Base-by-base conservation (phyloP, 2,797 vertebrate species). In the Characodon lateralis region DNA sequence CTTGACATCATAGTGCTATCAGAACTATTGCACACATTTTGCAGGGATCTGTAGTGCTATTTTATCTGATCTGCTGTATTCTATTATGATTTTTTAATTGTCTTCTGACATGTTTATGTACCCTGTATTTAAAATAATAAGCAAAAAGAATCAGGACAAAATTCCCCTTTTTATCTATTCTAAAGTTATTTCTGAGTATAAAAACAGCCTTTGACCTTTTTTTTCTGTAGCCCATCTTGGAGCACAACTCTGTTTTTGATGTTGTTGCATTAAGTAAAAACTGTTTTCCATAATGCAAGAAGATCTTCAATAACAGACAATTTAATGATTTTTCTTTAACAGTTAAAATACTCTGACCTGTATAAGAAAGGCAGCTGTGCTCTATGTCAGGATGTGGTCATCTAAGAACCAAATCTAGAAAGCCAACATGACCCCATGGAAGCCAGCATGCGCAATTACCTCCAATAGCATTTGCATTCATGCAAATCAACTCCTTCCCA, bases 391-490 rank as follows among this genome's bases (percentile, higher is more conserved):
- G 43, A 73, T 85, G 76, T 78, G 85, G 59, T 72, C 71, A 10
- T 56, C 74, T 87, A 59, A 41, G n/a, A 72, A 73, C 56, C 26
- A 84, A 80, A 79, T 75, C 70, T 72, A 61, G 58, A 70, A 69
- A 85, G 82, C 63, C 80, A 74, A 71, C 84, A 75, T 46, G 51
- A 81, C 79, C 80, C 77, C 81, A 83, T 75, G 80, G 91, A 88
- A 80, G 81, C 86, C 86, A 91, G 91, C 89, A 93, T 94, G 92
- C 89, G 92, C 90, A 94, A 95, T 95, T 93, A 94, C 90, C 78
- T 92, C 83, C 80, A 85, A 83, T 82, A 69, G 80, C 72, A 93
- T 95, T 95, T 95, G 93, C 94, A 95, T 95, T 93, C 93, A 95
- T 95, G 94, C 93, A 95, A 95, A 95, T 95, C 78, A 58, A 79